Evolutionary conservation across 1,140 invertebrate genomes (phyloP), one percentile per base, ranked within the genome.

Genomic region (Macrocentrus cingulum): DNA sequence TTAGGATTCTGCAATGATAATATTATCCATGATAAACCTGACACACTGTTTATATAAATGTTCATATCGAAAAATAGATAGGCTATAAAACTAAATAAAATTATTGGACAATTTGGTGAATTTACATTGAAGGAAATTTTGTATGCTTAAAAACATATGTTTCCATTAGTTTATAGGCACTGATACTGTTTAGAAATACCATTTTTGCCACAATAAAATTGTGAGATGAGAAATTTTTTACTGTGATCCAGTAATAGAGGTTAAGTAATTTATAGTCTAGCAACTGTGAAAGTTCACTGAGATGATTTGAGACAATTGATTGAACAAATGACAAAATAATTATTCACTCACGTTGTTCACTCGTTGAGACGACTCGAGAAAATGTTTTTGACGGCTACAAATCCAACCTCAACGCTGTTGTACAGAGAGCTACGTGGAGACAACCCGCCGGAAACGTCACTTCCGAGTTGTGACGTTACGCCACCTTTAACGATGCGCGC

Each of bases 361-460:
- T 29, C 9, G n/a, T 13, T 13, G 25, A 29, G 22, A 16, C n/a
- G 6, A 49, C 15, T 9, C 22, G 16, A 18, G 13, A 34, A 32
- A 49, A 18, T 49, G 46, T 49, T 49, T 49, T 49, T 49, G 46
- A 49, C 46, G 46, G 13, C 46, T 11, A 18, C 9, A 13, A 49
- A 32, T n/a, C 13, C 25, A 49, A 49, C 46, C 18, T 49, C 25
- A 16, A 48, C 13, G 13, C 15, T 49, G 45, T 25, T 32, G 22
- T 36, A 45, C n/a, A n/a, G n/a, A 34, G 20, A 64, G 34, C 62
- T 64, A 64, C 62, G 62, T 64, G 62, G 62, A 64, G 32, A 49
- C 59, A 56, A 50, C 18, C 34, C 32, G 25, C 22, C 29, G 51
- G 8, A 48, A 56, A 58, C 62, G 62, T 64, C 56, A 64, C 59